Evolutionary conservation across 2,113 vertebrate species (phyloP), one percentile per base, ranked within the genome.

Genomic region (Budorcas taxicolor): DNA sequence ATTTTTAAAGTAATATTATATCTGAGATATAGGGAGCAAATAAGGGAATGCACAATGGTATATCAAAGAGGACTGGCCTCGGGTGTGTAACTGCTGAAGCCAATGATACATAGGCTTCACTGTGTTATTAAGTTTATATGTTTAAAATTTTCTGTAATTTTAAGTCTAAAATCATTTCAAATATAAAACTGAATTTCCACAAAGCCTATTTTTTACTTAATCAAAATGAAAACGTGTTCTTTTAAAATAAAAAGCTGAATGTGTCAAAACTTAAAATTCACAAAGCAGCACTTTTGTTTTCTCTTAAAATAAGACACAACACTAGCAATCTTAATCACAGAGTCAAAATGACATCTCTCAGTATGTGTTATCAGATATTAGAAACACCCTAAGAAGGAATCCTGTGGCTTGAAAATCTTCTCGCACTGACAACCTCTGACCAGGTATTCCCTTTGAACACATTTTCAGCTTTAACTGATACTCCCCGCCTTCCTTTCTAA

Each of bases 241-340:
- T 95, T 91, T 82, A 86, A 78, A 97, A 67, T 57, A 33, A 47
- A 87, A 64, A 64, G 14, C n/a, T 91, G 27, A 53, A 88, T 81
- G 6, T 67, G 31, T 31, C 19, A 95, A 87, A 83, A 93, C 21
- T 95, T 90, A 74, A 94, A 94, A 92, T 96, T 62, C 76, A 84
- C 40, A 60, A 95, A 85, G 55, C 17, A 91, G 17, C 23, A 84
- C 62, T 95, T 81, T 43, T 93, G 29, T 83, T 62, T 90, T 92
- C 45, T 40, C 82, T 90, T 78, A 82, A 96, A 90, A 81, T 60
- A 84, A 88, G 71, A 89, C 16, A 88, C 36, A 31, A 62, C 17
- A 31, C 50, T 81, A 92, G 55, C 31, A 25, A 67, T 47, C 40
- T 95, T 74, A 87, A 80, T 40, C 64, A 90, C 64, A 92, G 87